phyloP scores from a whole-genome alignment of 2,888 invertebrate genomes.

The Trichopria drosophilae region DNA sequence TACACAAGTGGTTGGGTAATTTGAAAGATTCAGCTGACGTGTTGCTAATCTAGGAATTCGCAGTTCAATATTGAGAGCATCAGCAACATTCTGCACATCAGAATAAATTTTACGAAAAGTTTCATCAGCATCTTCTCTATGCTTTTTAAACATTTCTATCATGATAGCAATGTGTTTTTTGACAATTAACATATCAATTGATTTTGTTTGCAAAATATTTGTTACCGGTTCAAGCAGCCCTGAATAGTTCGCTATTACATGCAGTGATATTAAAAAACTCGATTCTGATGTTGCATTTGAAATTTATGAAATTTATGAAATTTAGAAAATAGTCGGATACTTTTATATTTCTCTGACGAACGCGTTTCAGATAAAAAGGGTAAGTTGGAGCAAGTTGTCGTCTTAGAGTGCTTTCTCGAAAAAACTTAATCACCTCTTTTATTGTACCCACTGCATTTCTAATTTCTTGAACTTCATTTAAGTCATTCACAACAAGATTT shows the following conservation, averaged over 20 bases:
- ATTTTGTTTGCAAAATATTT: conserved; percentile 2
- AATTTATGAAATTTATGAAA: neutral
- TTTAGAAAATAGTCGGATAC: conserved; percentile 9
- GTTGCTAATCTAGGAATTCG: conserved; percentile 8
- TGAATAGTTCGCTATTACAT: conserved; percentile 3
- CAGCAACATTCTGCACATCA: neutral
- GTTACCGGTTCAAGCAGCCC: conserved; percentile 10
- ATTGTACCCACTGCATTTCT: conserved; percentile 4
- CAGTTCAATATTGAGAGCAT: conserved; percentile 9
- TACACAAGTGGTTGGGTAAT: conserved; percentile 3
- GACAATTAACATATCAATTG: conserved; percentile 11
- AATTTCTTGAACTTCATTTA: neutral
- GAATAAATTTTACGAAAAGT: conserved; percentile 18
- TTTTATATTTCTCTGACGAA: conserved; percentile 9
- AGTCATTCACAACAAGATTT: conserved; percentile 5
- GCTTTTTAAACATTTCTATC: conserved; percentile 2
- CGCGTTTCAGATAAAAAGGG: conserved; percentile 7
- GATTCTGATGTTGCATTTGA: neutral
- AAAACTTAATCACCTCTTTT: conserved; percentile 9
- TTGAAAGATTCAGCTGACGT: conserved; percentile 11
- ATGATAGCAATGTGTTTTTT: conserved; percentile 9
- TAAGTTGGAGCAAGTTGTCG: conserved; percentile 1
- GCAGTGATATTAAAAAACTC: neutral
- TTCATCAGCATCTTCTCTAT: conserved; percentile 8
- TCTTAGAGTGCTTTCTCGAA: conserved; percentile 5